phyloP scores from a whole-genome alignment of 2,888 invertebrate genomes.

The Ceramica pisi region DNA sequence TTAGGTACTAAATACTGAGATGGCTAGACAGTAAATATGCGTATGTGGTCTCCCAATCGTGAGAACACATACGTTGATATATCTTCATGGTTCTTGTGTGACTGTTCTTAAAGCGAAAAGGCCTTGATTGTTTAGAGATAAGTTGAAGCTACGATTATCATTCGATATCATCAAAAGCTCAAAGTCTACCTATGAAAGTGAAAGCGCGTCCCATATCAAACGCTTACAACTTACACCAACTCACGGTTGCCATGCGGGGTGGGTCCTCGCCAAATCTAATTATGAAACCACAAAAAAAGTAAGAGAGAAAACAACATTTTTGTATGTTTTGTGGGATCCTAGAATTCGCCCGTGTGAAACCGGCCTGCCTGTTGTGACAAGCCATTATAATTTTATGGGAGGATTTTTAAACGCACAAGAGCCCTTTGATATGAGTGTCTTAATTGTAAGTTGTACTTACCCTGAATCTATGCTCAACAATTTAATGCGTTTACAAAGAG shows the following conservation, averaged over 20 bases:
- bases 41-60: rapidly evolving
- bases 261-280: slow-evolving; percentile 89
- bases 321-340: slow-evolving; percentile 78
- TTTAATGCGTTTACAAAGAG: background rate
- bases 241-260: slow-evolving; percentile 76
- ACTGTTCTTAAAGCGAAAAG: background rate
- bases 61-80: background rate
- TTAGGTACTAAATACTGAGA: too few species aligned
- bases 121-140: background rate
- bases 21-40: background rate
- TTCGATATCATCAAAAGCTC: background rate
- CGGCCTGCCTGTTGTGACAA: slow-evolving; percentile 66
- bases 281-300: slow-evolving; percentile 85
- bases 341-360: slow-evolving; percentile 76
- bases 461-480: background rate
- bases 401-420: slow-evolving; percentile 15
- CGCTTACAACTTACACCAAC: slow-evolving; percentile 70
- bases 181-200: background rate
- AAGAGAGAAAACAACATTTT: slow-evolving; percentile 77
- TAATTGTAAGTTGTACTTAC: slow-evolving; percentile 28
- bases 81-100: background rate
- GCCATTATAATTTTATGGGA: slow-evolving; percentile 61
- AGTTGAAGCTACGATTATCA: background rate
- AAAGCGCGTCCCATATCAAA: background rate
- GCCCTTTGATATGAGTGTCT: slow-evolving; percentile 4